phyloP scores from a whole-genome alignment of 2,888 invertebrate species.

The Strigamia crassipes region DNA sequence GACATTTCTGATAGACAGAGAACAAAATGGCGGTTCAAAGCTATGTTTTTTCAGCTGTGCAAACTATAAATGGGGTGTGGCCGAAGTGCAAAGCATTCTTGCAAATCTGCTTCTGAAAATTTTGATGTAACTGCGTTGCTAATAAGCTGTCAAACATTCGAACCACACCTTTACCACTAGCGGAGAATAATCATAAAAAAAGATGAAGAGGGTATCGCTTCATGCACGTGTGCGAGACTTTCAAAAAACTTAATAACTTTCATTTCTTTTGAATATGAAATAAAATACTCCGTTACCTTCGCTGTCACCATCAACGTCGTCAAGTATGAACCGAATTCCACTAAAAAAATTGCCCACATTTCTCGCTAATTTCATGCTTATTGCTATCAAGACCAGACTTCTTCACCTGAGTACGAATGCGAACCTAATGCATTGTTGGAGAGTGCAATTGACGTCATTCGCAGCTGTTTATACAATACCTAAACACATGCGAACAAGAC shows the following conservation, averaged over 20 bases:
- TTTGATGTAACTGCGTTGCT: constrained; percentile 16
- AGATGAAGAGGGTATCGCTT: not conserved
- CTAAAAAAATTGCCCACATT: constrained; percentile 20
- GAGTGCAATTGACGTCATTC: constrained; percentile 22
- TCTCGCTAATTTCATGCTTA: constrained; percentile 14
- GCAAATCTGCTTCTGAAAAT: constrained; percentile 28
- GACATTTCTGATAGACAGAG: constrained; percentile 31
- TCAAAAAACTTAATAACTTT: not conserved
- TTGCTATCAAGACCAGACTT: not conserved
- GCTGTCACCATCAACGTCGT: constrained; percentile 8
- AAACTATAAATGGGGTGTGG: constrained; percentile 29
- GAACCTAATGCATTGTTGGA: constrained; percentile 13
- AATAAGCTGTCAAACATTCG: constrained; percentile 38
- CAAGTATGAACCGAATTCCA: constrained; percentile 23
- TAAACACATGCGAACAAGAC: not conserved
- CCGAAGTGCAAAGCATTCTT: not conserved
- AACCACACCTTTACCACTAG: constrained; percentile 20
- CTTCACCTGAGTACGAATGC: not conserved
- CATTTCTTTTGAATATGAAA: not conserved
- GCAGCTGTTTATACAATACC: constrained; percentile 36
- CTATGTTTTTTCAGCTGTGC: constrained; percentile 31
- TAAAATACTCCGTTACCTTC: not conserved
- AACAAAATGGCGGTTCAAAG: constrained; percentile 22
- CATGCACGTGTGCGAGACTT: not conserved
- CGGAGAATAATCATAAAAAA: constrained; percentile 1